These are phyloP conservation scores for Agapornis canus DNA, from an alignment of 2,797 vertebrate species.

Conservation along the genomic window DNA sequence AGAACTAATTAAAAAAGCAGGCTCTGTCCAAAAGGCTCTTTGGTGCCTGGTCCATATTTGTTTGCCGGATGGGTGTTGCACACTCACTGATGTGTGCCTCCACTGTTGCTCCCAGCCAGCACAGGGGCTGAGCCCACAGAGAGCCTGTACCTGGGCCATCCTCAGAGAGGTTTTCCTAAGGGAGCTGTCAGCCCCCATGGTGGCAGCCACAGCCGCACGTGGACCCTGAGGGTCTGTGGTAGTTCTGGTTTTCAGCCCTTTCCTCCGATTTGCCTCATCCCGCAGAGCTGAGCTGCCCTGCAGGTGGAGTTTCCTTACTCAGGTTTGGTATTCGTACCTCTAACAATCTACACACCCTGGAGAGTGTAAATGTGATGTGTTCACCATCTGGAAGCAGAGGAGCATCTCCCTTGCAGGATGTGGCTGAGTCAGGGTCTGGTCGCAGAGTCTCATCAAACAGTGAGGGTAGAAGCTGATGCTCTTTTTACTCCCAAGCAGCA, in stretches of 20 bases:
- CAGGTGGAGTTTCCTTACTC: background rate
- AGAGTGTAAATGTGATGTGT: background rate
- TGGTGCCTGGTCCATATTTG: background rate
- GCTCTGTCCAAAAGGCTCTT: background rate
- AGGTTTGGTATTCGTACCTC: background rate
- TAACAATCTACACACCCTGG: no score
- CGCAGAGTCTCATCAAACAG: background rate
- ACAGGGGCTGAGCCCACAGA: background rate
- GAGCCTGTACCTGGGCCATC: rapidly evolving
- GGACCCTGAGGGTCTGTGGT: background rate
- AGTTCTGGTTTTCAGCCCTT: background rate
- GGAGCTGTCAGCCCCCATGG: rapidly evolving
- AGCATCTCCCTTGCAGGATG: background rate
- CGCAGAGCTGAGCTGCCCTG: background rate
- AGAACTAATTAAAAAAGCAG: background rate
- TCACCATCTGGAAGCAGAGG: rapidly evolving
- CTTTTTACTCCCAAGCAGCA: background rate
- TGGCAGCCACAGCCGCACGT: rapidly evolving
- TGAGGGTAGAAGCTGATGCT: background rate
- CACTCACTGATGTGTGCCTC: rapidly evolving
- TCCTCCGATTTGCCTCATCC: background rate
- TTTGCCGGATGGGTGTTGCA: rapidly evolving
- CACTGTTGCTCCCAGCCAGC: rapidly evolving
- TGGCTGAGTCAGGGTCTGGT: background rate
- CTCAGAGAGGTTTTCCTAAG: rapidly evolving